Base-by-base conservation (phyloP, 92 coral and sea anemone species). In the Isaurus tuberculatus region DNA sequence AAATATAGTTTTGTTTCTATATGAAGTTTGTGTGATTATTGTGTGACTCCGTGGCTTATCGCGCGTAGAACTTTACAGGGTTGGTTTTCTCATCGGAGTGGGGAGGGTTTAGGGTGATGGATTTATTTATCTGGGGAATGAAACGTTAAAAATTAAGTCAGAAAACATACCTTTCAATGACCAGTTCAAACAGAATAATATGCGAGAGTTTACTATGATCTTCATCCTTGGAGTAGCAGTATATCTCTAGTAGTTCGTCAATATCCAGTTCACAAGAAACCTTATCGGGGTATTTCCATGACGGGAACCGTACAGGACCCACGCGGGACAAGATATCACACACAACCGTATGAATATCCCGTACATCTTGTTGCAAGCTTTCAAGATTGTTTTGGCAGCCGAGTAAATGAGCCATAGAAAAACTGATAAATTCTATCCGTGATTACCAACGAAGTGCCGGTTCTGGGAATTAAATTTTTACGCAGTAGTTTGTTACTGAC, bases 261-360 rank as follows among this genome's bases (percentile, higher is more conserved):
- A 97, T 94, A 70, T 97, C 94, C 88, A 97, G 83, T 72, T 97
- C 99, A 90, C 94, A 91, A 16, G 99, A 90, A 36, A 91, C 89
- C 44, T 97, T 97, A 66, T 97, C 99, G 14, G 99, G 99, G 55
- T 97, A 97, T 64, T 97, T 97, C 99, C 99, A 97, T 22, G 99
- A 97, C 8, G 98, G 99, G 73, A 91, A 94, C 49, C 95, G 84
- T 36, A 97, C 91, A 9, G 95, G 91, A 5, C 99, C 99, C 27
- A 89, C 98, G 46, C 98, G 92, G 57, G 94, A 90, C 48, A 92
- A 81, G 29, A 95, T 88, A 36, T 94, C 98, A 49, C 82, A 60
- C 8, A 92, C 91, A 70, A 92, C 92, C 26, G 89, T 77, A 70
- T 95, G 98, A 17, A 95, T 88, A 75, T 95, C 98, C 61, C 80